Evolutionary conservation across 2,797 vertebrate species (phyloP).

Genomic region (Glossophaga mutica): DNA sequence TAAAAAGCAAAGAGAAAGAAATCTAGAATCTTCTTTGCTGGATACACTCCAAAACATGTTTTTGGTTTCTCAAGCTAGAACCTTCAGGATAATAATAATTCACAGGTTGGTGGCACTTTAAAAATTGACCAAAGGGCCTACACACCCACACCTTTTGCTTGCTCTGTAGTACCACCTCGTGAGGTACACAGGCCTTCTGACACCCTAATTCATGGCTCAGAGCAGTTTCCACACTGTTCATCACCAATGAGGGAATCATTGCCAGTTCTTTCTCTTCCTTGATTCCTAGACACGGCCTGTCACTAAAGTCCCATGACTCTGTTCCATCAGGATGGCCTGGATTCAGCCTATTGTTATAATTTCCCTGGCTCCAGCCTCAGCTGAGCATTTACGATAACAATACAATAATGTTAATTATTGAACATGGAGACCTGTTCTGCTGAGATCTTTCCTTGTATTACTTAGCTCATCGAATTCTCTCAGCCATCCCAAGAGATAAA

Average conservation of each 20-base stretch:
- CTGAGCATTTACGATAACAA: neutral
- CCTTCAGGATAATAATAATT: neutral
- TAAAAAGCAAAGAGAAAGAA: neutral
- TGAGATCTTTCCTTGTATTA: neutral
- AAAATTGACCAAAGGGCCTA: neutral
- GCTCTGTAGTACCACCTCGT: neutral
- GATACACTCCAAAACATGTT: neutral
- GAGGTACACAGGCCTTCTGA: neutral
- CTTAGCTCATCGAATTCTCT: neutral
- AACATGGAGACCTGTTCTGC: neutral
- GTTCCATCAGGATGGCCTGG: neutral
- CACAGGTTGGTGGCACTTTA: accelerated
- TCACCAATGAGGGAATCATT: neutral
- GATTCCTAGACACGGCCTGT: neutral
- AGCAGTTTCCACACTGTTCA: neutral
- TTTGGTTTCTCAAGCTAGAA: neutral
- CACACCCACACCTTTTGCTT: neutral
- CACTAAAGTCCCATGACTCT: neutral
- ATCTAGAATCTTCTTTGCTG: neutral
- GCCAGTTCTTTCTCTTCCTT: neutral
- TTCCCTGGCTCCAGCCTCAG: neutral
- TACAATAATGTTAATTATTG: neutral
- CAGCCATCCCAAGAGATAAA: neutral
- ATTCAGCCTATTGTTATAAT: neutral
- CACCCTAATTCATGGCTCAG: neutral